Evolutionary conservation across 92 coral and sea anemone genomes (phyloP), one percentile per base, ranked within the genome.

Genomic region (Epizoanthus stellaris): DNA sequence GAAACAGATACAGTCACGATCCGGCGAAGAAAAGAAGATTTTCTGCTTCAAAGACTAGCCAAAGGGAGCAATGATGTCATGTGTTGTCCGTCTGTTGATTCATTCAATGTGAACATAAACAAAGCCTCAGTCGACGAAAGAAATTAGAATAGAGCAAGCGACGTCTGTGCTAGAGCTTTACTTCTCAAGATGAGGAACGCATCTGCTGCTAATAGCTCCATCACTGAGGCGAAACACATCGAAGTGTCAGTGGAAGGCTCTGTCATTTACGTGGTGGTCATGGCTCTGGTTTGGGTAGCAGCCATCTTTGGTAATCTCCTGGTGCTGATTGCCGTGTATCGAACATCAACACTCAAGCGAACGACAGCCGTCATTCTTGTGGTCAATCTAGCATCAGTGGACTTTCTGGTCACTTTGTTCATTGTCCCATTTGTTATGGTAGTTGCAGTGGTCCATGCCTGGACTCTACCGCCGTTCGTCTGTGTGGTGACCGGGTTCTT

Each of bases 361-460:
- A 95, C 93, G 4, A 86, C 98, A 3, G 93, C 99, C 0, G 98
- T 95, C 30, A 88, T 90, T 34, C 80, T 97, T 14, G 97, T 97
- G 0, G 95, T 94, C 8, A 93, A 93, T 66, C 67, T 97, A 42
- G 99, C 99, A 5, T 77, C 89, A 47, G 99, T 95, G 23, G 99
- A 97, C 65, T 73, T 97, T 23, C 87, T 92, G 9, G 94, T 94
- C 14, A 88, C 99, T 8, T 36, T 88, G 47, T 79, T 87, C n/a
- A 80, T 97, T 36, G 93, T 97, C 70, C 99, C 99, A 17, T 97
- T 97, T 67, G 99, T 97, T 8, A 88, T 95, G 68, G 69, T 74
- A 10, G 91, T 93, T 13, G 99, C 97, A 3, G 82, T 95, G 23
- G 82, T 90, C 5, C 86, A 89, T 9, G 77, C 79, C 42, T 95